phyloP scores from a whole-genome alignment of 2,888 invertebrate genomes.

The Ochropacha duplaris region DNA sequence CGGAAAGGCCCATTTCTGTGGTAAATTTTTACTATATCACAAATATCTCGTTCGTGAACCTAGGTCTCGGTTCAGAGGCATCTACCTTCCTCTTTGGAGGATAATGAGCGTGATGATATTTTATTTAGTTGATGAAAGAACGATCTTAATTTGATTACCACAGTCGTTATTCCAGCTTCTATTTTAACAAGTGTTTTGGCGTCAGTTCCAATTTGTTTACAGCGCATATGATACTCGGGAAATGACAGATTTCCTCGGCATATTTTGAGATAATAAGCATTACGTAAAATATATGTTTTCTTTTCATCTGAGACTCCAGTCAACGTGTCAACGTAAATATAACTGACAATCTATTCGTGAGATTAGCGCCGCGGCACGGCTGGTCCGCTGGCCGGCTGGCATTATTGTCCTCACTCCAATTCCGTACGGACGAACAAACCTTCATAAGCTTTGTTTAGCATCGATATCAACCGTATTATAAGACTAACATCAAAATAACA shows the following conservation, averaged over 20 bases:
- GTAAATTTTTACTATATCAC: too few relatives aligned
- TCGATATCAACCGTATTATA: conserved; percentile 31
- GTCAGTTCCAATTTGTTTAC: not conserved
- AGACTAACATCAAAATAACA: conserved; percentile 56
- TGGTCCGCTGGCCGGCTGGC: conserved; percentile 12
- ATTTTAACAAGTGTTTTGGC: not conserved
- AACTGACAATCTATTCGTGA: conserved; percentile 9
- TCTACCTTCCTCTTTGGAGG: too few relatives aligned
- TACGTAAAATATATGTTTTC: conserved; percentile 1
- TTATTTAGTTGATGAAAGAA: too few relatives aligned
- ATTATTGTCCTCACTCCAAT: conserved; percentile 28
- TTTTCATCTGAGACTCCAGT: conserved; percentile 1
- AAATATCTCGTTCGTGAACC: too few relatives aligned
- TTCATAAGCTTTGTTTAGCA: conserved; percentile 43
- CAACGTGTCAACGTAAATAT: conserved; percentile 37
- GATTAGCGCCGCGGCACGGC: conserved; percentile 8
- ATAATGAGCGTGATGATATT: too few relatives aligned
- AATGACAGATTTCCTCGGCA: not conserved
- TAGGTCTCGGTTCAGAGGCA: too few relatives aligned
- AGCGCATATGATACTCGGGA: not conserved
- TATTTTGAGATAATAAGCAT: not conserved
- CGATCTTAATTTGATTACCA: too few relatives aligned
- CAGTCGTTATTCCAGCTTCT: not conserved
- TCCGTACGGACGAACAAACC: conserved; percentile 18
- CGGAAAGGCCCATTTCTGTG: too few relatives aligned